These are phyloP conservation scores for Melinaea marsaeus DNA, from an alignment of 2,888 invertebrate species.

Conservation along the genomic window DNA sequence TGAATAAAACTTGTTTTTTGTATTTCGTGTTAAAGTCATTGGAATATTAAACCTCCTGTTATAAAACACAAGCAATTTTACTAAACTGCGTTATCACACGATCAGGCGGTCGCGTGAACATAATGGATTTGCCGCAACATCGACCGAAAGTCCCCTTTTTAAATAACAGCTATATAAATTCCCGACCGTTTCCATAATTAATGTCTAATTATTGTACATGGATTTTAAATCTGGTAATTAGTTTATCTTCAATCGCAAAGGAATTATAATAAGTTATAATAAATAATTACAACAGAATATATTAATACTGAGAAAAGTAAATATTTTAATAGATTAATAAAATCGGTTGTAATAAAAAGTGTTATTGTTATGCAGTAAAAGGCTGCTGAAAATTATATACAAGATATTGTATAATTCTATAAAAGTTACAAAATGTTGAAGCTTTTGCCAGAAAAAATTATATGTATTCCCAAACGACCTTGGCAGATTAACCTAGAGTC, in stretches of 20 bases:
- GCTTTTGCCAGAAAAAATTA: background rate
- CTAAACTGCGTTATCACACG: conserved; percentile 33
- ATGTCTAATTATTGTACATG: conserved; percentile 1
- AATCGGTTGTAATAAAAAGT: too few relatives aligned
- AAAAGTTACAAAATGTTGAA: background rate
- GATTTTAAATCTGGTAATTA: conserved; percentile 6
- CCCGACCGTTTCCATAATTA: conserved; percentile 8
- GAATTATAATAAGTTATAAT: background rate
- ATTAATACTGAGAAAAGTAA: too few relatives aligned
- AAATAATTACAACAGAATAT: too few relatives aligned
- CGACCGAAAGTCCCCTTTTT: conserved; percentile 23
- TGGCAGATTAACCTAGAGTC: background rate
- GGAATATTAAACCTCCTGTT: conserved; percentile 25
- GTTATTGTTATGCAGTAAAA: too few relatives aligned
- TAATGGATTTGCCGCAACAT: conserved; percentile 34
- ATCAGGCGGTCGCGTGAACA: conserved; percentile 48
- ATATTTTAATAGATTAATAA: too few relatives aligned
- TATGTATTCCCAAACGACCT: background rate
- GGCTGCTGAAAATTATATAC: too few relatives aligned
- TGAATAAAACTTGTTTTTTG: background rate
- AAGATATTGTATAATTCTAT: too few relatives aligned
- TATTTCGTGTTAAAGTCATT: background rate
- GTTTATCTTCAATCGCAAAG: background rate
- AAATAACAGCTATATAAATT: conserved; percentile 25
- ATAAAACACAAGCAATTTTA: conserved; percentile 28